Evolutionary conservation across 2,888 invertebrate species (phyloP).

Genomic region (Xanthorhoe designata): DNA sequence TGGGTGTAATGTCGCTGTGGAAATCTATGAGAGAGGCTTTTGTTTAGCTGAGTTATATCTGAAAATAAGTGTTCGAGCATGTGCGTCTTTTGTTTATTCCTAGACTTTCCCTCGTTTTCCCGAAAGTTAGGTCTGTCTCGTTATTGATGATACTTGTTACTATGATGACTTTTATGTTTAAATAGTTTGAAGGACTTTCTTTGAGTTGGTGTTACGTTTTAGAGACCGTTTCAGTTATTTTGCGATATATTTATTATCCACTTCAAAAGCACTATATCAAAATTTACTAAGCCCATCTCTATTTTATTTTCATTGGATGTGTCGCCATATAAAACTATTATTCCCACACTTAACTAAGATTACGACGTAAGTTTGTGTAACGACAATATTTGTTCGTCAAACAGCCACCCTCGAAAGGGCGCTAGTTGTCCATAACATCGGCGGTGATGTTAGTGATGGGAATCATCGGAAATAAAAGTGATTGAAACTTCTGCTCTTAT

Average conservation of each 20-base stretch:
- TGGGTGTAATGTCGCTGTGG: neutral
- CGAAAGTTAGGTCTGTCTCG: too few relatives aligned
- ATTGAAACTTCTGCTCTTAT: neutral
- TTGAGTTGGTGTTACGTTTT: too few relatives aligned
- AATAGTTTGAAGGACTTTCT: too few relatives aligned
- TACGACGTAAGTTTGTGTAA: conserved; percentile 72
- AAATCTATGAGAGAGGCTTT: neutral
- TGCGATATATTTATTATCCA: neutral
- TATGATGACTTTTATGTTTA: too few relatives aligned
- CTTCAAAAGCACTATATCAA: neutral
- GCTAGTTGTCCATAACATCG: conserved; percentile 75
- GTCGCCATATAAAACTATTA: conserved; percentile 53
- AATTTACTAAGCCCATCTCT: conserved; percentile 15
- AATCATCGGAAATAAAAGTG: conserved; percentile 18
- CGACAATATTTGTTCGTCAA: conserved; percentile 77
- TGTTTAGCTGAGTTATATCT: neutral
- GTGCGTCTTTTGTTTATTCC: neutral
- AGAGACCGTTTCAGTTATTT: neutral
- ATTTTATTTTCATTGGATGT: conserved; percentile 36
- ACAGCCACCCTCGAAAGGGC: conserved; percentile 55
- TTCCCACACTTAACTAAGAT: conserved; percentile 67
- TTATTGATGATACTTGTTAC: too few relatives aligned
- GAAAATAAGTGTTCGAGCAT: neutral
- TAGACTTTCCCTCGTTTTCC: too few relatives aligned
- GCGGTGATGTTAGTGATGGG: conserved; percentile 44